Conservation (phyloP, 2,113 vertebrate species). For the Hyperopisus bebe region DNA sequence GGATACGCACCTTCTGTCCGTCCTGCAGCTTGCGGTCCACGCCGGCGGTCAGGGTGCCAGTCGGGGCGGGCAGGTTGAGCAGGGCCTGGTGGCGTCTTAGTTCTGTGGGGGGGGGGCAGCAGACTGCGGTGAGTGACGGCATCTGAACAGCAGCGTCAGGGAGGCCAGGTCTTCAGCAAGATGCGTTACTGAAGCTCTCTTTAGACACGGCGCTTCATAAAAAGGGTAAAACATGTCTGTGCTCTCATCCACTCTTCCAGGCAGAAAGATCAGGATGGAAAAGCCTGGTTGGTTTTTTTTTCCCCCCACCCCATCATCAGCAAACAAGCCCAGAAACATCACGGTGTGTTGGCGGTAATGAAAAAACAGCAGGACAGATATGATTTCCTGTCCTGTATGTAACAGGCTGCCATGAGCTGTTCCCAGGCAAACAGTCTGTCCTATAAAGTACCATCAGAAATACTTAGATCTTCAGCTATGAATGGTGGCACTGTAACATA, state of each 20-base stretch:
- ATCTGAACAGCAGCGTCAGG: background rate
- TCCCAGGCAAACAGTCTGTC: background rate
- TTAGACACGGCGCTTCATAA: background rate
- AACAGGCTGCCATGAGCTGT: background rate
- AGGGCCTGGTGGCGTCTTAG: slow-evolving; percentile 68
- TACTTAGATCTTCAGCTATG: background rate
- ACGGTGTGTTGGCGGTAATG: background rate
- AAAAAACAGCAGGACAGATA: background rate
- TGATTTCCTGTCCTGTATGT: background rate
- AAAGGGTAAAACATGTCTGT: background rate
- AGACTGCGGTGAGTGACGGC: background rate
- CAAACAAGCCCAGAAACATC: background rate
- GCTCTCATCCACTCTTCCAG: background rate
- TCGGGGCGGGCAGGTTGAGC: slow-evolving; percentile 62
- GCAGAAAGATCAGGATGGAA: background rate
- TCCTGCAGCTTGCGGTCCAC: slow-evolving; percentile 85
- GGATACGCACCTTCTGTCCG: slow-evolving; percentile 73
- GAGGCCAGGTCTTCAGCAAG: background rate
- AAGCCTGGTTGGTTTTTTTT: background rate
- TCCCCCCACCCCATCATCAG: background rate
- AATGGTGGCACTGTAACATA: background rate
- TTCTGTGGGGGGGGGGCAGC: slow-evolving; percentile 58
- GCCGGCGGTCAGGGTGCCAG: slow-evolving; percentile 61
- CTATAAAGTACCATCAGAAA: background rate
- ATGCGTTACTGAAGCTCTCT: background rate